These are phyloP conservation scores for Notodonta ziczac DNA, from an alignment of 2,888 invertebrate species.

Conservation along the genomic window DNA sequence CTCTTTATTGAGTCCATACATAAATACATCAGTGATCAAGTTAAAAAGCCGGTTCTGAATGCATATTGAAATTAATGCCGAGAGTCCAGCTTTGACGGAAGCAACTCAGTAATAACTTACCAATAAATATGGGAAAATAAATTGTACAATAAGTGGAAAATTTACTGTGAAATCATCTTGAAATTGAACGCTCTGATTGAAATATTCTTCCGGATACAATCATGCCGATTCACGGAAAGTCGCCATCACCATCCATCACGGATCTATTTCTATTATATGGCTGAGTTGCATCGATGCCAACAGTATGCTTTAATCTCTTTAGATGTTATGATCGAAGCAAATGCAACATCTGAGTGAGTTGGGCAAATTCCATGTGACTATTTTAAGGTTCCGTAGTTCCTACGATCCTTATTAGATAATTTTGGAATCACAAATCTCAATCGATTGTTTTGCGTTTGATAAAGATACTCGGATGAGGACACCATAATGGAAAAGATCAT, in stretches of 20 bases:
- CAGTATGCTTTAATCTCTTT: constrained; percentile 28
- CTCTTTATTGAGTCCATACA: too few species aligned
- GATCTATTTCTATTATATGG: constrained; percentile 31
- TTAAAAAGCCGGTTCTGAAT: not conserved
- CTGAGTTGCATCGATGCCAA: constrained; percentile 29
- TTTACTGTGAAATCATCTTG: constrained; percentile 37
- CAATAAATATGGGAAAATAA: constrained; percentile 34
- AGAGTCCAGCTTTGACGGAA: not conserved
- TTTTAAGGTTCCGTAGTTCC: not conserved
- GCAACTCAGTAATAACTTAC: not conserved
- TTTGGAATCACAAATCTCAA: too few species aligned
- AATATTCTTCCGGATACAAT: constrained; percentile 26
- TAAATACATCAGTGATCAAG: not conserved
- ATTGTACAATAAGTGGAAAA: constrained; percentile 27
- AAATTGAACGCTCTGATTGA: constrained; percentile 36
- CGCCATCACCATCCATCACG: constrained; percentile 28
- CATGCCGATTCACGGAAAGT: constrained; percentile 26
- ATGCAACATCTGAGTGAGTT: not conserved
- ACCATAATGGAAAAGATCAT: too few species aligned
- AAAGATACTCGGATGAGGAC: too few species aligned
- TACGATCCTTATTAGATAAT: too few species aligned
- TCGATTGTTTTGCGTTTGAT: too few species aligned
- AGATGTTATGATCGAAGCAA: constrained; percentile 14
- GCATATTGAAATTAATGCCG: not conserved
- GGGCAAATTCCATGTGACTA: not conserved